Percentiles rank a stretch among this genome's conserved stretches.
These are phyloP conservation scores for Paratilapia polleni DNA, from an alignment of 2,113 vertebrate genomes.

Conservation along the genomic window DNA sequence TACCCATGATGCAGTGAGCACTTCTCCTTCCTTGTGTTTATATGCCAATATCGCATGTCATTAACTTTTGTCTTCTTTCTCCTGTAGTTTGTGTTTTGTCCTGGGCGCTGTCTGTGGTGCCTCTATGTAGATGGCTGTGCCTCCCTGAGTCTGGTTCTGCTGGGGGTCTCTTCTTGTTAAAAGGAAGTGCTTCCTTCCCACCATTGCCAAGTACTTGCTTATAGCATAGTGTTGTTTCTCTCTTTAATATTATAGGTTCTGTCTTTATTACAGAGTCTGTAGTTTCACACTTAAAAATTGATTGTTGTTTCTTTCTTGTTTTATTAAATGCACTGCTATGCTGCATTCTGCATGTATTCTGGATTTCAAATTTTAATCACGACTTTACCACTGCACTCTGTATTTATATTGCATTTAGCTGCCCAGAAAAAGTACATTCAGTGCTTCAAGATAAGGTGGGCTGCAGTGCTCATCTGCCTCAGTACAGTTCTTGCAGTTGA, in stretches of 20 bases:
- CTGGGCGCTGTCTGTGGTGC: background rate
- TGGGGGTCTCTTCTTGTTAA: background rate
- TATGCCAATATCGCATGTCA: no score
- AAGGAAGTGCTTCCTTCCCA: background rate
- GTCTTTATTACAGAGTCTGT: background rate
- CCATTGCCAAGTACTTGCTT: background rate
- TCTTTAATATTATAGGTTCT: no score
- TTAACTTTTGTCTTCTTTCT: background rate
- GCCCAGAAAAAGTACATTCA: background rate
- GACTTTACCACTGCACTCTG: background rate
- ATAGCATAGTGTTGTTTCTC: no score
- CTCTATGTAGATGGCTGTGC: background rate
- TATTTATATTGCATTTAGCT: background rate
- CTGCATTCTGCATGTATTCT: background rate
- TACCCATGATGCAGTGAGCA: no score
- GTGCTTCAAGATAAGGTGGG: background rate
- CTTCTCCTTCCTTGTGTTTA: no score
- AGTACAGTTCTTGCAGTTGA: background rate
- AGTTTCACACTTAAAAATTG: background rate
- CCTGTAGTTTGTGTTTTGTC: background rate
- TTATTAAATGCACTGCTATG: background rate
- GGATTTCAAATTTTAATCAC: conserved; percentile 1
- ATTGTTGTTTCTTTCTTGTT: background rate
- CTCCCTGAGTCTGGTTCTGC: background rate
- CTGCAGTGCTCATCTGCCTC: background rate